Evolutionary conservation across 1,140 invertebrate genomes (phyloP).

Genomic region (Probaryconus sp.): DNA sequence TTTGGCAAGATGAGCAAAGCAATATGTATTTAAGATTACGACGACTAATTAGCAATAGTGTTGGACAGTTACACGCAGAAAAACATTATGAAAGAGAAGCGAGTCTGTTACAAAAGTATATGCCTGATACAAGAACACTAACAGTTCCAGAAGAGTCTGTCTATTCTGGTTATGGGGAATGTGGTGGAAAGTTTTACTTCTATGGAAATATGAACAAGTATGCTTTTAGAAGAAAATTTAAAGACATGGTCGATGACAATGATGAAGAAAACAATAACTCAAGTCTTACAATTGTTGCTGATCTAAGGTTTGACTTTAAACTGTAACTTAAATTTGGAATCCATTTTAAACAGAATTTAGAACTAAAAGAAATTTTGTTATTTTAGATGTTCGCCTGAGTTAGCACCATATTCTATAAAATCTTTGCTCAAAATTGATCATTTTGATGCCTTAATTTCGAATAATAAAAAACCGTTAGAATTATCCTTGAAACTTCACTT

Average conservation of each 20-base stretch:
- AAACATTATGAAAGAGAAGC: conserved; percentile 66
- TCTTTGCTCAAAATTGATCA: conserved; percentile 62
- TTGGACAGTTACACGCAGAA: conserved; percentile 68
- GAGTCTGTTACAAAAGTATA: conserved; percentile 26
- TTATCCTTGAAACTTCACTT: conserved; percentile 67
- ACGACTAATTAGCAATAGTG: conserved; percentile 70
- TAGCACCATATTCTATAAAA: conserved; percentile 69
- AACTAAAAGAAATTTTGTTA: background rate
- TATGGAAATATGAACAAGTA: conserved; percentile 75
- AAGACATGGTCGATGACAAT: background rate
- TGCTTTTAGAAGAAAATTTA: conserved; percentile 71
- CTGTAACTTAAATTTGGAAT: conserved; percentile 23
- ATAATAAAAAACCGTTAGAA: conserved; percentile 53
- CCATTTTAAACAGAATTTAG: conserved; percentile 13
- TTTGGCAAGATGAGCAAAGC: conserved; percentile 72
- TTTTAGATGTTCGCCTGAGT: conserved; percentile 69
- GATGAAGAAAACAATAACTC: conserved; percentile 45
- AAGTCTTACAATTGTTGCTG: conserved; percentile 66
- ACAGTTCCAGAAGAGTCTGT: conserved; percentile 67
- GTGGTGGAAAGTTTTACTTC: conserved; percentile 72
- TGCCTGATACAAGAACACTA: conserved; percentile 48
- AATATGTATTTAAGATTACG: conserved; percentile 75
- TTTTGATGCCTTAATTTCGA: conserved; percentile 49
- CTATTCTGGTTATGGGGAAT: conserved; percentile 75
- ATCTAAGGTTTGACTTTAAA: conserved; percentile 59